These are phyloP conservation scores for Hestina assimilis DNA, from an alignment of 1,140 invertebrate species.

Conservation along the genomic window DNA sequence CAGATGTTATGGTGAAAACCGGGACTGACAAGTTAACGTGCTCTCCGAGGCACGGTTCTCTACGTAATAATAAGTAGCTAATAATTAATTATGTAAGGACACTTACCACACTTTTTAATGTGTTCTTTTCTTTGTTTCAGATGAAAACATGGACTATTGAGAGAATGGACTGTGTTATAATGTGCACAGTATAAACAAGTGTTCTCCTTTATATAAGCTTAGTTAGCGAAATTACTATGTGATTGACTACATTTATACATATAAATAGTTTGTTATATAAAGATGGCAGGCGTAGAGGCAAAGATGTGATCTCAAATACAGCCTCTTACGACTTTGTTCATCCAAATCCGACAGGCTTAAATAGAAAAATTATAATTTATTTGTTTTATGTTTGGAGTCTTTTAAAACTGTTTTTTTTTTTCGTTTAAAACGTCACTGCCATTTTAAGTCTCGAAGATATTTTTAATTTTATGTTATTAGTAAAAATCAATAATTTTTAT, in stretches of 20 bases:
- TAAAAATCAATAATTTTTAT: constrained; percentile 8
- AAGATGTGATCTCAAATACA: constrained; percentile 65
- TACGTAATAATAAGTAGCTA: no score
- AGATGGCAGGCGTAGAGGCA: constrained; percentile 30
- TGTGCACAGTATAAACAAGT: constrained; percentile 35
- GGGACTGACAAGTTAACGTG: no score
- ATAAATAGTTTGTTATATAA: no score
- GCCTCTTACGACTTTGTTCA: constrained; percentile 23
- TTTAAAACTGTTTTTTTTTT: constrained; percentile 3
- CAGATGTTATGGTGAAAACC: no score
- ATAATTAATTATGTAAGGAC: neutral
- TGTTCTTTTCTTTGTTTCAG: constrained; percentile 36
- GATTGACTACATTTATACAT: constrained; percentile 31
- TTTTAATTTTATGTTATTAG: constrained; percentile 26
- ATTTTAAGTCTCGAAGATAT: constrained; percentile 31
- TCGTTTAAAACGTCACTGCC: constrained; percentile 27
- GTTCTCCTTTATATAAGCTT: constrained; percentile 33
- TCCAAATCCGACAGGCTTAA: neutral
- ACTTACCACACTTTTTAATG: neutral
- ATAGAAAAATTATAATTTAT: constrained; percentile 14
- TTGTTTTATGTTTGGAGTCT: neutral
- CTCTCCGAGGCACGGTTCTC: no score
- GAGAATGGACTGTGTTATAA: constrained; percentile 37
- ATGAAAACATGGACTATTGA: constrained; percentile 15
- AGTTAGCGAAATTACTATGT: constrained; percentile 44